Percentiles rank a stretch among this genome's conserved stretches.
These are phyloP conservation scores for Rhinoraja longicauda DNA, from an alignment of 2,797 vertebrate species.

Conservation along the genomic window DNA sequence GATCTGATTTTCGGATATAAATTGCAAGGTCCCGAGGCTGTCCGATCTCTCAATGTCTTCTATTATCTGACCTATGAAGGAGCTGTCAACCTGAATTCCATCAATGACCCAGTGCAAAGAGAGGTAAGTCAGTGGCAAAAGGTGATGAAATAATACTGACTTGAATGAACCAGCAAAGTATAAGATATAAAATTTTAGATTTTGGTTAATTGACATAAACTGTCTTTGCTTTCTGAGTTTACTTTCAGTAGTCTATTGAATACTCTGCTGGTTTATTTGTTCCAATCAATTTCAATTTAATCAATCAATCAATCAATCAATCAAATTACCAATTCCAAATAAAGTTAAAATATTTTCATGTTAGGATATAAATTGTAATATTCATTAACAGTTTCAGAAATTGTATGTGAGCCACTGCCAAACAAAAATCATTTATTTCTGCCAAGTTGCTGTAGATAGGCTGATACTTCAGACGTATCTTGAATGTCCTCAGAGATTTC, in stretches of 20 bases:
- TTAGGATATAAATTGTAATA: not conserved
- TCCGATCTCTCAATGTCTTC: conserved; percentile 85
- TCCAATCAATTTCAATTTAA: not conserved
- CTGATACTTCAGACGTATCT: not conserved
- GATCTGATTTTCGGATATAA: conserved; percentile 98
- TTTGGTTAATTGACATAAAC: not conserved
- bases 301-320: no score
- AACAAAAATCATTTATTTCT: no score
- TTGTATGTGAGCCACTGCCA: not conserved
- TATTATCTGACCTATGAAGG: conserved; percentile 95
- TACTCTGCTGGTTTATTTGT: not conserved
- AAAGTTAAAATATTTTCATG: not conserved
- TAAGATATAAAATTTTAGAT: not conserved
- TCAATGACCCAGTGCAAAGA: conserved; percentile 80
- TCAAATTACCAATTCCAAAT: not conserved
- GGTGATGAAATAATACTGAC: not conserved
- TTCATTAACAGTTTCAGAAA: not conserved
- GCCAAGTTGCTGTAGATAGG: not conserved
- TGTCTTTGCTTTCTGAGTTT: not conserved
- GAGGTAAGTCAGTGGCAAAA: conserved; percentile 66
- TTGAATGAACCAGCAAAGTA: conserved; percentile 4
- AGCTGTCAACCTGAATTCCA: conserved; percentile 82
- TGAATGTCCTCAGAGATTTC: conserved; percentile 26
- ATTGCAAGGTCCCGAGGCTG: conserved; percentile 90
- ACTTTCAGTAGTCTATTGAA: not conserved